A percentile compares a stretch with the other conserved stretches of the same genome.
These are phyloP conservation scores for Hemicrepidius hirtus DNA, from an alignment of 2,888 invertebrate species.

Conservation along the genomic window DNA sequence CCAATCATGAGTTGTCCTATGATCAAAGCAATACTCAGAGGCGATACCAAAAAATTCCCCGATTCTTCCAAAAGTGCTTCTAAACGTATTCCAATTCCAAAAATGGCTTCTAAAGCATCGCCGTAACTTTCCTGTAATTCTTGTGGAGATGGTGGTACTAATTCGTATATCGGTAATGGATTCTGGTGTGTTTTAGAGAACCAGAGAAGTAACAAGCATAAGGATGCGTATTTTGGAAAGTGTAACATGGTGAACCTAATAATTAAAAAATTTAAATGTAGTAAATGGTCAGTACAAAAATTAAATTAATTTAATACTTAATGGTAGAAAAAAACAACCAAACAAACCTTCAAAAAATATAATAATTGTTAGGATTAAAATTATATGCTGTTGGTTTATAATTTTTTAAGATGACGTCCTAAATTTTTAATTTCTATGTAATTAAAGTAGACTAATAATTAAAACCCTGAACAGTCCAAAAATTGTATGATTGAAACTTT, in stretches of 20 bases:
- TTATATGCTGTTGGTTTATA: too few species aligned
- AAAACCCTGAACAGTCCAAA: too few species aligned
- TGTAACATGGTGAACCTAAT: not conserved
- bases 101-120: conserved; percentile 67
- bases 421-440: too few species aligned
- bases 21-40: conserved; percentile 68
- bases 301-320: too few species aligned
- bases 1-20: conserved; percentile 69
- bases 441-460: too few species aligned
- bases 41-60: conserved; percentile 69
- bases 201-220: not conserved
- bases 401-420: too few species aligned
- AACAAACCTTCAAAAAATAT: too few species aligned
- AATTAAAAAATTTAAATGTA: not conserved
- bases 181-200: not conserved
- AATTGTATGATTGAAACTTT: too few species aligned
- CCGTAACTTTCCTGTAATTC: conserved; percentile 38
- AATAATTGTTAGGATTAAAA: too few species aligned
- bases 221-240: not conserved
- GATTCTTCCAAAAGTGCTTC: conserved; percentile 64
- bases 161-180: not conserved
- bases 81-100: conserved; percentile 66
- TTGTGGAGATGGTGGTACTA: not conserved
- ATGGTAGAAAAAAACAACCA: too few species aligned
- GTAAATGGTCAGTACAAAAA: too few species aligned